Percentiles rank a stretch among this genome's conserved stretches.
Conservation (phyloP, 2,113 vertebrate species). For the Sinocyclocheilus rhinocerous region DNA sequence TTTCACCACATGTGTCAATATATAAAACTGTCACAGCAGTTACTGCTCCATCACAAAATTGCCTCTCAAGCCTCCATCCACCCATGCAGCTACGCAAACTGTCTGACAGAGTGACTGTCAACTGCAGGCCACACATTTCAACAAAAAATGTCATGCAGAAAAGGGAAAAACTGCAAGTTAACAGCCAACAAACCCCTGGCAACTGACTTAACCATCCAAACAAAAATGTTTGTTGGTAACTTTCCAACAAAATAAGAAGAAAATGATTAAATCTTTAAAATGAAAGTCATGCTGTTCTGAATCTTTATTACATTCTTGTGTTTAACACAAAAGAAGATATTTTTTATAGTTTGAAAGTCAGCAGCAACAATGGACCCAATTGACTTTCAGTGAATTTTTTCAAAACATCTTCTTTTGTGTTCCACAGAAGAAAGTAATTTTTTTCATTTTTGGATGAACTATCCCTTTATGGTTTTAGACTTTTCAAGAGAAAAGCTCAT, state of each 20-base stretch:
- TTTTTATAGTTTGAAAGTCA: not conserved
- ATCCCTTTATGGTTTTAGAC: not conserved
- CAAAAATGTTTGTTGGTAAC: not conserved
- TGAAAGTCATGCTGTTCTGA: not conserved
- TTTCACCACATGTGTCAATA: conserved; percentile 20
- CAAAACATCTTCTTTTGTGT: not conserved
- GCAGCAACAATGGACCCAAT: not conserved
- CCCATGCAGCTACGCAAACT: not conserved
- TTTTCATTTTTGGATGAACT: not conserved
- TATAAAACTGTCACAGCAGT: not conserved
- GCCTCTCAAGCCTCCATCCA: not conserved
- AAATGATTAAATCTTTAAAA: not conserved
- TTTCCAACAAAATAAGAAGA: not conserved
- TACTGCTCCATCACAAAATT: conserved; percentile 8
- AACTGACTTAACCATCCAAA: not conserved
- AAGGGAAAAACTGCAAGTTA: not conserved
- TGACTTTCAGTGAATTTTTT: not conserved
- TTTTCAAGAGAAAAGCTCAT: not conserved
- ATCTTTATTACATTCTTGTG: not conserved
- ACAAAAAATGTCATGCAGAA: not conserved
- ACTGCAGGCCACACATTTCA: not conserved
- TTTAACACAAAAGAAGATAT: not conserved
- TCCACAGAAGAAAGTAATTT: not conserved
- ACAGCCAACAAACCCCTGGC: not conserved
- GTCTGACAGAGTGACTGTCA: not conserved